phyloP scores from a whole-genome alignment of 2,888 invertebrate species.

The Acleris laterana region DNA sequence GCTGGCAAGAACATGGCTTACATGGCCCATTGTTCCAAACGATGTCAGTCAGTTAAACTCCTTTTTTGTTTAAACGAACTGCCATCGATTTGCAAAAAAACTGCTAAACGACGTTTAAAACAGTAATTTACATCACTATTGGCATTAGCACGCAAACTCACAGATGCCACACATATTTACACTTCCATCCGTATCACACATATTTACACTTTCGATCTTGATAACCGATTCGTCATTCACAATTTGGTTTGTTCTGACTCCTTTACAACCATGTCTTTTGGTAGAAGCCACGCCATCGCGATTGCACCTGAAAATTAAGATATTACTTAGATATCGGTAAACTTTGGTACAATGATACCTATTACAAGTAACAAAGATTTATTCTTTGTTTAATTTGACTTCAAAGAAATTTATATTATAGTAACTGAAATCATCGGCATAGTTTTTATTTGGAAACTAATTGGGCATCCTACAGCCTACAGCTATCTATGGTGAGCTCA shows the following conservation, averaged over 20 bases:
- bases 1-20: neutral
- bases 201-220: neutral
- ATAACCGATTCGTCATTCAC: neutral
- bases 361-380: neutral
- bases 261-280: conserved; percentile 59
- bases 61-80: neutral
- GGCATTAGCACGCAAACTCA: neutral
- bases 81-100: neutral
- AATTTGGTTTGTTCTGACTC: conserved; percentile 43
- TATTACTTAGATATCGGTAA: neutral
- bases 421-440: too few species aligned
- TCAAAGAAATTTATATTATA: too few species aligned
- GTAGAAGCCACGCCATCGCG: conserved; percentile 67
- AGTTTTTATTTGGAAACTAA: too few species aligned
- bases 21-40: neutral
- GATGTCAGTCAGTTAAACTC: neutral
- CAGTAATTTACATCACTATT: neutral
- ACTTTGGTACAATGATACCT: too few species aligned
- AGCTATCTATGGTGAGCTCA: too few species aligned
- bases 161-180: neutral
- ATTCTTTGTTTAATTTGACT: too few species aligned
- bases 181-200: neutral
- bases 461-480: too few species aligned
- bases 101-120: neutral
- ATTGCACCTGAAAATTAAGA: conserved; percentile 61